These are phyloP conservation scores for Scomberomorus guttatus DNA, from an alignment of 2,797 vertebrate species.

Conservation along the genomic window DNA sequence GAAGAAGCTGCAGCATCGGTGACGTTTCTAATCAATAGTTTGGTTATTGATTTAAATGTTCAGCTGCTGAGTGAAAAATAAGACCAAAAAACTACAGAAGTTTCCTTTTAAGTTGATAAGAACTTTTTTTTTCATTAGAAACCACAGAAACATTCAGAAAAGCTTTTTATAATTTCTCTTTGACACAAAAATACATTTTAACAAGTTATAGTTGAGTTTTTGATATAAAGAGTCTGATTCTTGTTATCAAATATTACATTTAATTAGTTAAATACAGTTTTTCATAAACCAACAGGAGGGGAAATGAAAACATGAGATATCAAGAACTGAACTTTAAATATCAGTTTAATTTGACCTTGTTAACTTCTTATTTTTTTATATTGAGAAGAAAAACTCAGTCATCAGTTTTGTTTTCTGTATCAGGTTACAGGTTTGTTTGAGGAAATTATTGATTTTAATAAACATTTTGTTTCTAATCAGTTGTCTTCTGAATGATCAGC, in stretches of 20 bases:
- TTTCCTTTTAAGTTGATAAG: not conserved
- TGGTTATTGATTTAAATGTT: too few relatives aligned
- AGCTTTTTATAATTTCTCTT: not conserved
- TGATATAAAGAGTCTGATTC: not conserved
- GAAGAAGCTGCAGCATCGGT: not conserved
- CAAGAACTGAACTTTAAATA: not conserved
- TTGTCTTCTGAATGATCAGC: not conserved
- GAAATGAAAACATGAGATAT: too few relatives aligned
- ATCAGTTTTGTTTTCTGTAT: not conserved
- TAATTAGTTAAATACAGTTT: too few relatives aligned
- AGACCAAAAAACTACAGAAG: slow-evolving; percentile 3
- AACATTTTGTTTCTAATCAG: slow-evolving; percentile 11
- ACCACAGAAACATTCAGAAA: too few relatives aligned
- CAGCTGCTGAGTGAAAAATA: not conserved
- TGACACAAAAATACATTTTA: not conserved
- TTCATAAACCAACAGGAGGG: too few relatives aligned
- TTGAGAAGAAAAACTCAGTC: not conserved
- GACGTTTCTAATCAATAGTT: not conserved
- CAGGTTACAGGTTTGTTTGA: too few relatives aligned
- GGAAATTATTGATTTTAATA: slow-evolving; percentile 8
- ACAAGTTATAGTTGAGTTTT: not conserved
- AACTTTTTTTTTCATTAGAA: not conserved
- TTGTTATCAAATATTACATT: not conserved
- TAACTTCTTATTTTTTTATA: not conserved
- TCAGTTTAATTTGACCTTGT: not conserved